These are phyloP conservation scores for Hylaea fasciaria DNA, from an alignment of 2,888 invertebrate species.

Conservation along the genomic window DNA sequence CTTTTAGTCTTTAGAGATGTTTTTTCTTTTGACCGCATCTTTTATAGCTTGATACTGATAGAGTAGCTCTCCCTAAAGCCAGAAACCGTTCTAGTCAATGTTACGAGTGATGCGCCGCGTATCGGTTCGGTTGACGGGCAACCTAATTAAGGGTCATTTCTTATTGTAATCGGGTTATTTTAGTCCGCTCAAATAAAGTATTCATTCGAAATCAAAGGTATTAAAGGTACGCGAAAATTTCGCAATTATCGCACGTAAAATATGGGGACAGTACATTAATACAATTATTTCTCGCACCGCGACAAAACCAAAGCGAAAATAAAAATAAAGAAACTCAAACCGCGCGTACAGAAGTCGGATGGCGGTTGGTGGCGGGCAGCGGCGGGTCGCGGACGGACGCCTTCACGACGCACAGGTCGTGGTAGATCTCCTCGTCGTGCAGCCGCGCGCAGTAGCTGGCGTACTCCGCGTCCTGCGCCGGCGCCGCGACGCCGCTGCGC, in stretches of 20 bases:
- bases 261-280: neutral
- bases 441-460: conserved; percentile 89
- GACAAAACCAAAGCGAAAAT: conserved; percentile 43
- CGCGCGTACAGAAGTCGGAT: conserved; percentile 82
- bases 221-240: no score
- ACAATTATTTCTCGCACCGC: conserved; percentile 44
- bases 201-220: no score
- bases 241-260: neutral
- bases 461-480: conserved; percentile 84
- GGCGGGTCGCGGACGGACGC: conserved; percentile 81
- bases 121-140: no score
- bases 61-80: neutral
- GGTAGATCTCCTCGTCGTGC: conserved; percentile 96
- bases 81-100: no score
- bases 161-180: no score
- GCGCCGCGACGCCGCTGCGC: conserved; percentile 69
- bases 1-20: neutral
- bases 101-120: no score
- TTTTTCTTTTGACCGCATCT: conserved; percentile 18
- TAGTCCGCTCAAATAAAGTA: no score
- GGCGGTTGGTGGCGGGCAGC: conserved; percentile 74
- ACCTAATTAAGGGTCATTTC: no score
- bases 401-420: conserved; percentile 94
- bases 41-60: neutral
- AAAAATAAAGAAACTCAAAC: conserved; percentile 49